Conservation (phyloP, 2,888 invertebrate species). For the Athrips mouffetella region DNA sequence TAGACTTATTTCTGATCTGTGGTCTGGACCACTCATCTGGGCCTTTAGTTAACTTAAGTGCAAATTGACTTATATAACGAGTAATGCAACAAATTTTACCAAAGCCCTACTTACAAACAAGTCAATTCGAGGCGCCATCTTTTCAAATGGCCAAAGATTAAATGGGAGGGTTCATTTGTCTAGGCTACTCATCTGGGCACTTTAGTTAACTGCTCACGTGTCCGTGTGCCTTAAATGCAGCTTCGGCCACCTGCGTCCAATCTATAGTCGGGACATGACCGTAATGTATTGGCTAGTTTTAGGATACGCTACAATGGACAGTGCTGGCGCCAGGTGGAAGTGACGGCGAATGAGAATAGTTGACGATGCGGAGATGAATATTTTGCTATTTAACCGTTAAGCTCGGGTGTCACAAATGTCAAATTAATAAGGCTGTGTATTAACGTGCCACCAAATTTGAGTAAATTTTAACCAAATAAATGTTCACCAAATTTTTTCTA, state of each 20-base stretch:
- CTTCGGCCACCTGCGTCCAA: slow-evolving; percentile 54
- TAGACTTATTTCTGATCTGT: too few relatives aligned
- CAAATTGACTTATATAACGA: too few relatives aligned
- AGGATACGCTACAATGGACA: not conserved
- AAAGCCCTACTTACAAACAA: not conserved
- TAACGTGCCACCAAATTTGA: too few relatives aligned
- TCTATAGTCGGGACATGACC: slow-evolving; percentile 56
- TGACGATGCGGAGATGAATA: not conserved
- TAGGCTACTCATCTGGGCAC: slow-evolving; percentile 28
- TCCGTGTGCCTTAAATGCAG: slow-evolving; percentile 39
- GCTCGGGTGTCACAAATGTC: too few relatives aligned
- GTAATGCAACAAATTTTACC: too few relatives aligned
- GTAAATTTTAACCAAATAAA: too few relatives aligned
- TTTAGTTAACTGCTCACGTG: slow-evolving; percentile 51
- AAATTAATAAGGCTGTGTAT: too few relatives aligned
- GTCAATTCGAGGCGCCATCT: not conserved
- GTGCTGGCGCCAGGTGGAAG: not conserved
- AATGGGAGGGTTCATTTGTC: slow-evolving; percentile 10
- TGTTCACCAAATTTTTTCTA: too few relatives aligned
- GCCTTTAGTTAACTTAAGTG: too few relatives aligned
- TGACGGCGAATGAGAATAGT: too few relatives aligned
- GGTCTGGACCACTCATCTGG: too few relatives aligned
- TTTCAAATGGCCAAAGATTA: not conserved
- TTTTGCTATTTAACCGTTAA: not conserved
- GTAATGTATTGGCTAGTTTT: slow-evolving; percentile 43